A percentile compares a stretch with the other conserved stretches of the same genome.
Evolutionary conservation across 2,888 invertebrate genomes (phyloP).

Genomic region (Hyles lineata): DNA sequence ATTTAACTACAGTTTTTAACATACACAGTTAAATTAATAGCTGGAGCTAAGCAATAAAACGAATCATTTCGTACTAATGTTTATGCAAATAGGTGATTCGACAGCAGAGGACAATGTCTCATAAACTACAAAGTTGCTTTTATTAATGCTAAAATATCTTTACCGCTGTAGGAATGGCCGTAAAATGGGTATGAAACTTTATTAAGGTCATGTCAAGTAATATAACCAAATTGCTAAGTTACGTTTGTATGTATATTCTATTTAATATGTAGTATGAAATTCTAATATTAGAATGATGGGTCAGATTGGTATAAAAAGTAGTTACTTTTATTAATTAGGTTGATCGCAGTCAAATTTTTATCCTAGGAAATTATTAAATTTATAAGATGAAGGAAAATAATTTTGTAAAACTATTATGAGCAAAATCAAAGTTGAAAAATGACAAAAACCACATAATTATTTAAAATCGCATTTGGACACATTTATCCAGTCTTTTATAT

Average conservation of each 20-base stretch:
- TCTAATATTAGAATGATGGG: background rate
- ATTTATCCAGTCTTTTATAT: background rate
- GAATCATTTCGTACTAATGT: constrained; percentile 18
- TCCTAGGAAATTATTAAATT: too few relatives aligned
- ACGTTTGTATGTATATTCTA: background rate
- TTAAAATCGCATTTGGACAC: background rate
- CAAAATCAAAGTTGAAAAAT: background rate
- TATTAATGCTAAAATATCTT: constrained; percentile 29
- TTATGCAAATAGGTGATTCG: constrained; percentile 21
- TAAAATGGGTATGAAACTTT: constrained; percentile 26
- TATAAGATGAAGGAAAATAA: too few relatives aligned
- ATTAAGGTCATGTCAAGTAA: constrained; percentile 23
- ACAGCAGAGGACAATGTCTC: constrained; percentile 23
- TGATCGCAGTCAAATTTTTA: too few relatives aligned
- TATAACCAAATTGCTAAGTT: constrained; percentile 3
- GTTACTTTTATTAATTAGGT: background rate
- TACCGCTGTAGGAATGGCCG: constrained; percentile 25
- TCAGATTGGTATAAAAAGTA: background rate
- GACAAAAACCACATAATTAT: background rate
- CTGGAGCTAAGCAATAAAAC: constrained; percentile 2
- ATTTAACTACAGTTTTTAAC: background rate
- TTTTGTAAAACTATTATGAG: background rate
- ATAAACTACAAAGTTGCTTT: constrained; percentile 30
- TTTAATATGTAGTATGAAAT: background rate
- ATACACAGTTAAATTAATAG: background rate